Evolutionary conservation across 2,888 invertebrate genomes (phyloP).

Genomic region (Melieria crassipennis): DNA sequence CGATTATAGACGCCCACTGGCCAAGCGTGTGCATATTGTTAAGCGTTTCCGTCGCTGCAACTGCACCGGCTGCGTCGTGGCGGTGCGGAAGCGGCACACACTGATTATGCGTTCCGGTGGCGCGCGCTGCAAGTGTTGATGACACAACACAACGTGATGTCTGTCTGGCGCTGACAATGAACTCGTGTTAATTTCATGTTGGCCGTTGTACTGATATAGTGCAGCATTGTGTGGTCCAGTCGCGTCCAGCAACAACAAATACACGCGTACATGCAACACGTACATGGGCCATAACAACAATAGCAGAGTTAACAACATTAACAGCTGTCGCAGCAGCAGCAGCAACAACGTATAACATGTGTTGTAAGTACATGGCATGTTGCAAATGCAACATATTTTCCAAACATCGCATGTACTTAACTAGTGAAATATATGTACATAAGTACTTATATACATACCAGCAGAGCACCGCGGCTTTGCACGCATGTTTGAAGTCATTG

Average conservation of each 20-base stretch:
- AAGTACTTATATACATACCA: no score
- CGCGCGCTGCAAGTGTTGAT: slow-evolving; percentile 25
- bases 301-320: slow-evolving; percentile 9
- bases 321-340: slow-evolving; percentile 20
- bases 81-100: slow-evolving; percentile 32
- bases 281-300: background rate
- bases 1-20: slow-evolving; percentile 2
- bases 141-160: slow-evolving; percentile 19
- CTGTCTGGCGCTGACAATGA: slow-evolving; percentile 26
- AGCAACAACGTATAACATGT: slow-evolving; percentile 25
- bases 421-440: no score
- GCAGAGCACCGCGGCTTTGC: no score
- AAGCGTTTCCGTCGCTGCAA: slow-evolving; percentile 27
- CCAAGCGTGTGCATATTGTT: slow-evolving; percentile 28
- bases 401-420: no score
- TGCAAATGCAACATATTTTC: background rate
- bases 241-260: background rate
- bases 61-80: slow-evolving; percentile 24
- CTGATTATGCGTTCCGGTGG: slow-evolving; percentile 31
- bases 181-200: slow-evolving; percentile 31
- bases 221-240: background rate
- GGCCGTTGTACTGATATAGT: slow-evolving; percentile 11
- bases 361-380: slow-evolving; percentile 32
- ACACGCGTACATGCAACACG: slow-evolving; percentile 8
- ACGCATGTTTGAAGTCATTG: no score